Percentiles rank a stretch among this genome's conserved stretches.
Conservation (phyloP, 1,140 invertebrate species). For the Bombus pascuorum region DNA sequence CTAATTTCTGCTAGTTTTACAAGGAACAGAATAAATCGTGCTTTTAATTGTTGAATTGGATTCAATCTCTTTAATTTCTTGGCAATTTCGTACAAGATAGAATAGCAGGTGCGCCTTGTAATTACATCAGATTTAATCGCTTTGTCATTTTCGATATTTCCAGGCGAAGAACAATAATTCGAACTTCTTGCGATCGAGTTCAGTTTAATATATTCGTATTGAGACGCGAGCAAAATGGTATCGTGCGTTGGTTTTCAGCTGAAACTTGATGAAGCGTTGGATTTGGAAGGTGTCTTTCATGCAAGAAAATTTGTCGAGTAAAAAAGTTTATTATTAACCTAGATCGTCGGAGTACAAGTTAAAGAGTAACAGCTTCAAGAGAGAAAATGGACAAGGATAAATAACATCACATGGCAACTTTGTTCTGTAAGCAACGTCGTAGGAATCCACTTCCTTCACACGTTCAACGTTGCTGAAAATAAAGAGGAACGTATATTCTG, state of each 20-base stretch:
- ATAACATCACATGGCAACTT: conserved; percentile 68
- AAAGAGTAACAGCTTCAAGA: conserved; percentile 73
- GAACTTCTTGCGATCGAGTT: neutral
- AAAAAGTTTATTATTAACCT: conserved; percentile 12
- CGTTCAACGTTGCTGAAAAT: conserved; percentile 75
- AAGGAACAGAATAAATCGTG: no score
- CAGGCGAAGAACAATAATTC: neutral
- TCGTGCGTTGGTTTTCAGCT: neutral
- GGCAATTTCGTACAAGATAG: no score
- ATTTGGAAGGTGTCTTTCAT: neutral
- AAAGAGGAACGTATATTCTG: neutral
- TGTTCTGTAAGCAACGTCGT: conserved; percentile 72
- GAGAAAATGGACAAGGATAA: conserved; percentile 78
- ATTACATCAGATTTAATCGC: neutral
- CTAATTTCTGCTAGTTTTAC: no score
- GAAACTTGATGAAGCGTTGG: neutral
- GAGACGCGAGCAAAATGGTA: neutral
- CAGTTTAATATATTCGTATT: neutral
- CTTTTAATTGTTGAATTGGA: no score
- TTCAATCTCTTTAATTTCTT: no score
- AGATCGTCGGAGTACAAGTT: conserved; percentile 46
- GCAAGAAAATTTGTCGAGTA: neutral
- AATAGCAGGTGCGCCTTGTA: no score
- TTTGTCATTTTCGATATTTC: neutral
- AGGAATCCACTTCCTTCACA: conserved; percentile 64